Conservation (phyloP, 2,797 vertebrate genomes). For the Lacerta viridis region DNA sequence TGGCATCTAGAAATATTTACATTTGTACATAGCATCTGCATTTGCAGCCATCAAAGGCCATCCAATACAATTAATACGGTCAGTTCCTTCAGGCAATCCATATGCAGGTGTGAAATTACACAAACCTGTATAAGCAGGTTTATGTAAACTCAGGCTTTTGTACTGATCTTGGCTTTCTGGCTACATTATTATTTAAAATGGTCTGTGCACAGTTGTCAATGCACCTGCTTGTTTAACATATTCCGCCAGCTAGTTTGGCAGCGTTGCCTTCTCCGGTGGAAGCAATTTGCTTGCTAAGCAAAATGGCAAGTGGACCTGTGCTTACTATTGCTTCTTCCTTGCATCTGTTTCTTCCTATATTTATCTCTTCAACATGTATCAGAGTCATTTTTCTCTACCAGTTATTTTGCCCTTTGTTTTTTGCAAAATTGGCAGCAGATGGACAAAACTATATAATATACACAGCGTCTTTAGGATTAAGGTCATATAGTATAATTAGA, state of each 20-base stretch:
- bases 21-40: not conserved
- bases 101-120: not conserved
- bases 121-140: not conserved
- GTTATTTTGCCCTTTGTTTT: constrained; percentile 8
- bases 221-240: constrained; percentile 14
- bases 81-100: not conserved
- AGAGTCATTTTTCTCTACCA: not conserved
- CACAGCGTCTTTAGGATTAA: not conserved
- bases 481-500: not conserved
- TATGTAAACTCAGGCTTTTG: not conserved
- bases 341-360: constrained; percentile 12
- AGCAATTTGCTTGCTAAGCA: constrained; percentile 7
- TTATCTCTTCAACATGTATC: constrained; percentile 8
- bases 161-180: not conserved
- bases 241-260: constrained; percentile 18
- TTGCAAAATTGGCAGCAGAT: constrained; percentile 8
- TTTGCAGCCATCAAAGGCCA: not conserved
- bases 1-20: not conserved
- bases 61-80: not conserved
- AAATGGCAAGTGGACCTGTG: constrained; percentile 19
- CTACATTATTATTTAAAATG: not conserved
- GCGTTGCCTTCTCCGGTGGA: not conserved
- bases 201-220: not conserved
- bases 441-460: not conserved
- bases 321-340: not conserved